Evolutionary conservation across 2,888 invertebrate species (phyloP), one percentile per base, ranked within the genome.

Genomic region (Portevinia maculata): DNA sequence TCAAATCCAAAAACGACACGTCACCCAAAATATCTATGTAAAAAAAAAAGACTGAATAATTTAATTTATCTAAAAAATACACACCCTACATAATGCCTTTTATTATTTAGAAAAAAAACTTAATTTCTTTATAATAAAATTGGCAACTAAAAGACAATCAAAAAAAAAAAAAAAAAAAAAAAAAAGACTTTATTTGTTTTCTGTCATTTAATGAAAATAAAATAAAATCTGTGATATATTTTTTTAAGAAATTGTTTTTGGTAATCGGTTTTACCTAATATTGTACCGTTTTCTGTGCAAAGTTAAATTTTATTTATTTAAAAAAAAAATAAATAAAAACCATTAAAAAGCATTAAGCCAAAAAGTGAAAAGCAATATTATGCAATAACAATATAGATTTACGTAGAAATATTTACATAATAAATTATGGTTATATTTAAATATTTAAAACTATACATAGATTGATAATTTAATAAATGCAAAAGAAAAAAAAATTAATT

Each of bases 141-240:
- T 32, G 53, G 37, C 28, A 9, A 57, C 39, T 21, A 41, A 34
- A 32, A 19, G 64, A 74, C 73, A 74, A 74, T 74, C 73, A 74
- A 74, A n/a, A 4, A 34, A 11, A 28, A 30, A 4, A 34, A 11
- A 28, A 30, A 9, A 39, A 57, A 19, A 52, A 32, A 28, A 57
- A 44, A 21, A 11, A 17, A 59, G 37, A 69, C 28, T 44, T 64
- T 64, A 64, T 50, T 39, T 64, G 39, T 50, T 65, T 65, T 53
- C 30, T 21, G 17, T 41, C 9, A 17, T 65, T 41, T 41, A 39
- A 50, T 65, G 46, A 52, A 64, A 65, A 65, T 55, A 46, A 24
- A 46, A 50, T 39, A 48, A 70, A 70, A 55, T 64, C 73, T 74
- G 73, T 74, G 73, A 74, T 74, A 74, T 71, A 53, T 62, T 60